Percentiles rank a stretch among this genome's conserved stretches.
These are phyloP conservation scores for Cheilosia variabilis DNA, from an alignment of 2,888 invertebrate species.

Conservation along the genomic window DNA sequence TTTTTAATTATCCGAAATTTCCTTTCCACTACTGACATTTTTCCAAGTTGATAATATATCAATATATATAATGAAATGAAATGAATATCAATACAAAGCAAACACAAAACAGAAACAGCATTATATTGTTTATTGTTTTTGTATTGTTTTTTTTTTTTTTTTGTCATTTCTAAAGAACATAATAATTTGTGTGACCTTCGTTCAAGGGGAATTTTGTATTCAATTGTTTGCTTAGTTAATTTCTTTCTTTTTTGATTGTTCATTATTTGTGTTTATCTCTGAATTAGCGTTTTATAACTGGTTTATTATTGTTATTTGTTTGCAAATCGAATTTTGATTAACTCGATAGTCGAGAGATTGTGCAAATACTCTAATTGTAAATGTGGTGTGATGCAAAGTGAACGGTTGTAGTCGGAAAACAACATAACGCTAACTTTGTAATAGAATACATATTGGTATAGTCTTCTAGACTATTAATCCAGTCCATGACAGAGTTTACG, in stretches of 20 bases:
- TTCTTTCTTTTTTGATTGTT: conserved; percentile 10
- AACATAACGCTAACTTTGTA: too few species aligned
- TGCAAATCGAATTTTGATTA: not conserved
- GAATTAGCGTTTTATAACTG: not conserved
- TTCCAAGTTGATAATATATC: conserved; percentile 39
- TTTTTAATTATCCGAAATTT: conserved; percentile 41
- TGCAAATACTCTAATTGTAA: too few species aligned
- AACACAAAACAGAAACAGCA: not conserved
- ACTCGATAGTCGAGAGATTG: too few species aligned
- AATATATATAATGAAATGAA: not conserved
- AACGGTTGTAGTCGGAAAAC: too few species aligned
- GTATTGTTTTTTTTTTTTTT: not conserved
- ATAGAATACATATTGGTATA: too few species aligned
- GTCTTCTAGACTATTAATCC: too few species aligned
- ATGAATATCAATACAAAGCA: conserved; percentile 5
- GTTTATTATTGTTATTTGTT: conserved; percentile 1
- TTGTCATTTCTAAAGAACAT: conserved; percentile 21
- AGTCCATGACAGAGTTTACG: too few species aligned
- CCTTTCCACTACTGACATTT: conserved; percentile 14
- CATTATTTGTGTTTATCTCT: conserved; percentile 25
- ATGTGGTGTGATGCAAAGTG: too few species aligned
- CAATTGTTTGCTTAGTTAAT: conserved; percentile 9
- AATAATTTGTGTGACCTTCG: conserved; percentile 54
- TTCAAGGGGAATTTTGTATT: conserved; percentile 35
- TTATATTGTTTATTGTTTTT: conserved; percentile 4